Evolutionary conservation across 2,888 invertebrate species (phyloP).

Genomic region (Sesia bembeciformis): DNA sequence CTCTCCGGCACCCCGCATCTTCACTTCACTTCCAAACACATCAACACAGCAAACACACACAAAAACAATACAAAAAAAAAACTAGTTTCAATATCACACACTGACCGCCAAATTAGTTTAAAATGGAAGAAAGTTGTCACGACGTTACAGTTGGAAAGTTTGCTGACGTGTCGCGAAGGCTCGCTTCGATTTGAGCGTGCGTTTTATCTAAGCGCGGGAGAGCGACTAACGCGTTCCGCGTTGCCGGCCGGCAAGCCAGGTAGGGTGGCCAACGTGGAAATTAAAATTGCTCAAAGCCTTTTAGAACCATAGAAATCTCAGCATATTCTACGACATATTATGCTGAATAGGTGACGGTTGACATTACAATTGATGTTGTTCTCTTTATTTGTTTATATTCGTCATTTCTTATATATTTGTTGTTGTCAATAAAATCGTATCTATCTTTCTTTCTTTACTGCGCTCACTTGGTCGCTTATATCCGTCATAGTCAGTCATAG

Average conservation of each 20-base stretch:
- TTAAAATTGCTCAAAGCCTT: background rate
- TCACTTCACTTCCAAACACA: slow-evolving; percentile 52
- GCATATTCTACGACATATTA: too few relatives aligned
- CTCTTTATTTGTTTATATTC: too few relatives aligned
- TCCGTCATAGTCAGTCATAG: too few relatives aligned
- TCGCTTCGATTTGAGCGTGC: slow-evolving; percentile 15
- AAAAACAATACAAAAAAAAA: slow-evolving; percentile 25
- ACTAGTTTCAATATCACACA: background rate
- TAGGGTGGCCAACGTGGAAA: slow-evolving; percentile 27
- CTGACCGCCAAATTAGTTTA: background rate
- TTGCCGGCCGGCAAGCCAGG: slow-evolving; percentile 26
- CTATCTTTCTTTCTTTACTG: too few relatives aligned
- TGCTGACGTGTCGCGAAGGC: slow-evolving; percentile 45
- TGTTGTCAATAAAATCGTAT: too few relatives aligned
- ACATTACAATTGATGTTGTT: too few relatives aligned
- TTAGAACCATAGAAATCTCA: too few relatives aligned
- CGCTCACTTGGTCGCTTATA: too few relatives aligned
- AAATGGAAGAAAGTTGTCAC: slow-evolving; percentile 37
- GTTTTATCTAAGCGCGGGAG: slow-evolving; percentile 26
- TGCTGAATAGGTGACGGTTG: too few relatives aligned
- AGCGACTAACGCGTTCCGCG: slow-evolving; percentile 35
- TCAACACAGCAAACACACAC: slow-evolving; percentile 50
- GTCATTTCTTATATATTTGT: too few relatives aligned
- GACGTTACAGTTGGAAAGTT: slow-evolving; percentile 6
- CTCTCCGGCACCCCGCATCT: slow-evolving; percentile 64